Percentiles rank a stretch among this genome's conserved stretches.
Conservation (phyloP, 35 echinoderm and acorn worm species). For the Apostichopus parvimensis region DNA sequence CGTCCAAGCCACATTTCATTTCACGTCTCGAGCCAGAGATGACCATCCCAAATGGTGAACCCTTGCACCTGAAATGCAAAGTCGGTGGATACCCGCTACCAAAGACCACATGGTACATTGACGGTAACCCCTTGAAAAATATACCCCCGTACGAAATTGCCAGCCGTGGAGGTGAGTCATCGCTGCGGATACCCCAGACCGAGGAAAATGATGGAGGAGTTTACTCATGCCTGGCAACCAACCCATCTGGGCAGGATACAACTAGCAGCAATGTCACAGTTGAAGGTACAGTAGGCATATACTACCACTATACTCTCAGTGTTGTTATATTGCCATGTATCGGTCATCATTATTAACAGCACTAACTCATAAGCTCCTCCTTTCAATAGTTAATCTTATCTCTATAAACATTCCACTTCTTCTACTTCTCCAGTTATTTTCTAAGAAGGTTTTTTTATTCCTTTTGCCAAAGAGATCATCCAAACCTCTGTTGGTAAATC, state of each 20-base stretch:
- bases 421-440: no score
- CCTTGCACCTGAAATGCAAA: conserved; percentile 29
- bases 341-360: no score
- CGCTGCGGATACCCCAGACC: conserved; percentile 6
- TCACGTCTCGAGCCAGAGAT: conserved; percentile 46
- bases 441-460: no score
- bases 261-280: conserved; percentile 44
- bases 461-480: no score
- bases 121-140: conserved; percentile 33
- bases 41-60: conserved; percentile 19
- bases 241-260: conserved; percentile 55
- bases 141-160: conserved; percentile 13
- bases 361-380: no score
- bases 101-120: conserved; percentile 47
- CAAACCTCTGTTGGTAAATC: no score
- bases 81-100: conserved; percentile 33
- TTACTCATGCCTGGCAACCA: conserved; percentile 64
- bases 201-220: conserved; percentile 50
- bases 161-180: conserved; percentile 22
- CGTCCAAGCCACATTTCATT: conserved; percentile 53
- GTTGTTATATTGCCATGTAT: not conserved
- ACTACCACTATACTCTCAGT: not conserved
- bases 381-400: not conserved
- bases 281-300: not conserved
- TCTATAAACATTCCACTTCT: not conserved